Conservation (phyloP, 2,888 invertebrate genomes). For the Erebia palarica region DNA sequence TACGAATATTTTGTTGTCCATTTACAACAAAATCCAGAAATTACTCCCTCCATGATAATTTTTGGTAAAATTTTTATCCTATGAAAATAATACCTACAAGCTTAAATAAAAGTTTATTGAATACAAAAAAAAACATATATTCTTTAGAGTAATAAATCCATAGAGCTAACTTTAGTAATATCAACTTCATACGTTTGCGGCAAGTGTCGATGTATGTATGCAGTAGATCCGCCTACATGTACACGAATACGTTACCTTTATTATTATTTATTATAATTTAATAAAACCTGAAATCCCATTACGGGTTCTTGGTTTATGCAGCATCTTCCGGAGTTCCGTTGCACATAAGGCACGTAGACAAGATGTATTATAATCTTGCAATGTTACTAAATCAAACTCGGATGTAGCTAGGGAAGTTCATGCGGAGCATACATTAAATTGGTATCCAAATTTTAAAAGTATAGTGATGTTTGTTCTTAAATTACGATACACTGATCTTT, state of each 20-base stretch:
- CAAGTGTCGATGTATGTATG: background rate
- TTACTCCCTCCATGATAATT: no score
- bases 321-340: background rate
- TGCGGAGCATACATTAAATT: conserved; percentile 23
- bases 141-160: no score
- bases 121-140: no score
- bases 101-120: no score
- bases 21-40: no score
- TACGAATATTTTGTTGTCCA: no score
- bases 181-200: background rate
- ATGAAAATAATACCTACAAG: no score
- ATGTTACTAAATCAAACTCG: conserved; percentile 33
- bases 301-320: conserved; percentile 11
- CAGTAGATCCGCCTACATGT: background rate
- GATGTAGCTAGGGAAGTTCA: conserved; percentile 25
- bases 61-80: no score
- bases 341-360: conserved; percentile 11
- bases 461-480: conserved; percentile 5
- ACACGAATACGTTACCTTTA: background rate
- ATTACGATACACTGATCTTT: background rate
- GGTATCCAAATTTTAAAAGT: conserved; percentile 19
- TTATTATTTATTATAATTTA: conserved; percentile 9
- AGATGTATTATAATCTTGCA: conserved; percentile 28
- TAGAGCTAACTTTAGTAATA: no score
- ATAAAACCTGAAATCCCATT: conserved; percentile 13